phyloP scores from a whole-genome alignment of 2,797 vertebrate genomes.

The Xyrichtys novacula region DNA sequence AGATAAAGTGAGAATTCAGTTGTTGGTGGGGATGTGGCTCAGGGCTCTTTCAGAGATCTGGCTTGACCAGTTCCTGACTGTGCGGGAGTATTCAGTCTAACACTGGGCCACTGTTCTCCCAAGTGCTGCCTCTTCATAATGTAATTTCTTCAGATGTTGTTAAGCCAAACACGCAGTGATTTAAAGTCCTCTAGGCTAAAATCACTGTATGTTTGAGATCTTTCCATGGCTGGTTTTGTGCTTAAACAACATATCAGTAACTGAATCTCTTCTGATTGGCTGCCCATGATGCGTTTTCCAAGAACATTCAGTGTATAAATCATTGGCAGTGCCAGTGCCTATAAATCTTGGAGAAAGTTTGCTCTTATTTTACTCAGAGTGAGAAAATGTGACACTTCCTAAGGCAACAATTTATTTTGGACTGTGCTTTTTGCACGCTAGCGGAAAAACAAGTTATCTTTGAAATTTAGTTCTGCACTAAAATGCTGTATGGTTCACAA shows the following conservation, averaged over 20 bases:
- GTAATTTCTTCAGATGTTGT: not conserved
- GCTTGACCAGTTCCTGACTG: slow-evolving; percentile 61
- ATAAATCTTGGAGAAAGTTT: not conserved
- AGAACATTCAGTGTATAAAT: not conserved
- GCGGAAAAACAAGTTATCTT: slow-evolving; percentile 54
- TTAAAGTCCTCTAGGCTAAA: not conserved
- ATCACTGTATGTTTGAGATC: slow-evolving; percentile 10
- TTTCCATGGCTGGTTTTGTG: not conserved
- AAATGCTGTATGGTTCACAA: slow-evolving; percentile 8
- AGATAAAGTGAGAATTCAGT: slow-evolving; percentile 49
- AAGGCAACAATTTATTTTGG: slow-evolving; percentile 9
- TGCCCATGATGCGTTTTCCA: not conserved
- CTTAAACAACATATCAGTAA: not conserved
- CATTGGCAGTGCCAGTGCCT: not conserved
- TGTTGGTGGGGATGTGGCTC: slow-evolving; percentile 32
- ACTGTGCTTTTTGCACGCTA: slow-evolving; percentile 24
- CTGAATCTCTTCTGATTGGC: not conserved
- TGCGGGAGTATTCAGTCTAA: slow-evolving; percentile 22
- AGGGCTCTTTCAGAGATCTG: slow-evolving; percentile 50
- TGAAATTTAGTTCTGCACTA: not conserved
- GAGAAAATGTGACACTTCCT: slow-evolving; percentile 17
- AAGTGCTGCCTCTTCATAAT: slow-evolving; percentile 18
- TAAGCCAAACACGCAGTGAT: slow-evolving; percentile 6
- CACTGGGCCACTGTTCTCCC: slow-evolving; percentile 46
- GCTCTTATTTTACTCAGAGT: not conserved